Percentiles rank a stretch among this genome's conserved stretches.
Conservation (phyloP, 2,888 invertebrate genomes). For the Lamellibrachia columna region DNA sequence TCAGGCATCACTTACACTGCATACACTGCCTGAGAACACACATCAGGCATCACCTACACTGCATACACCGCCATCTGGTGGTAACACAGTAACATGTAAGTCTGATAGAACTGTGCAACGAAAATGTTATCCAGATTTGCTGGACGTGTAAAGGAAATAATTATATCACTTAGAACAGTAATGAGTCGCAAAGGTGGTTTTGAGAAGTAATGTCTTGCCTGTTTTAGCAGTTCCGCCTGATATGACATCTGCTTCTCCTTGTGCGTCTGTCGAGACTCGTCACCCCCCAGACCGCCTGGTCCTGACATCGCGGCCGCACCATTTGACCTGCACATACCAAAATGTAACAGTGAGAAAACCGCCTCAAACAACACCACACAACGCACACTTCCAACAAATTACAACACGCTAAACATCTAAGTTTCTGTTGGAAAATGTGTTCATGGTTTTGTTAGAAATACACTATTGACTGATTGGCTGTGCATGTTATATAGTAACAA, state of each 20-base stretch:
- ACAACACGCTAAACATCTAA: no score
- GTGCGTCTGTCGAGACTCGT: background rate
- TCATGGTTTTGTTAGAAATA: background rate
- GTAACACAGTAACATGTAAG: no score
- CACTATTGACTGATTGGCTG: background rate
- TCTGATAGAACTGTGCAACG: no score
- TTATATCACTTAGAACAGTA: no score
- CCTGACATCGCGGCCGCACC: background rate
- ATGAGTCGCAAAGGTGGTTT: background rate
- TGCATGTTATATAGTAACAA: background rate
- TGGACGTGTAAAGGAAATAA: no score
- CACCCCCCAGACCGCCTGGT: background rate
- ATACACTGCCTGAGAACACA: no score
- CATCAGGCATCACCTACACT: no score
- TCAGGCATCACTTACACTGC: no score
- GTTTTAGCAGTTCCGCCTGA: constrained; percentile 53
- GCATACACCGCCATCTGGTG: no score
- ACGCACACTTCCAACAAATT: no score
- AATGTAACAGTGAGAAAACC: background rate
- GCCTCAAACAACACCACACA: background rate
- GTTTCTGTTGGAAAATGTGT: background rate
- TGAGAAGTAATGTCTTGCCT: constrained; percentile 37
- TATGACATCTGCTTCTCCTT: constrained; percentile 38
- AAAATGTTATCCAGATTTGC: no score
- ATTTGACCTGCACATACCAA: background rate